Evolutionary conservation across 1,140 invertebrate species (phyloP), one percentile per base, ranked within the genome.

Genomic region (Drosophila novamexicana): DNA sequence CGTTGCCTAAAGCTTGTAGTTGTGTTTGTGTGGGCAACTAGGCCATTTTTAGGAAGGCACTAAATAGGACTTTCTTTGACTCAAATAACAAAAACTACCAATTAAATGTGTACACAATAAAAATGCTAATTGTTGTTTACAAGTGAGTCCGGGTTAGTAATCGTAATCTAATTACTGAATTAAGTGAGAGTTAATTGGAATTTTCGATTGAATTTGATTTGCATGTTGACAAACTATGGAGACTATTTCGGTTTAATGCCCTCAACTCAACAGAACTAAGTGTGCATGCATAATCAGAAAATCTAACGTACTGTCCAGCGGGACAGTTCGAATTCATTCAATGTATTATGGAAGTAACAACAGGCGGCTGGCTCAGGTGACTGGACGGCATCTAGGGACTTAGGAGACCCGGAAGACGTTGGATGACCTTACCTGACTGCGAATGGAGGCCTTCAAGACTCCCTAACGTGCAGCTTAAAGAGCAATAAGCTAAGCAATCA

Each of bases 221-320:
- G 67, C 82, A 82, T 86, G 47, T 12, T 16, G 52, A 67, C 73
- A 76, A 63, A 54, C 66, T 71, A 44, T 56, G 18, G 56, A 22
- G 37, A 32, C 47, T 66, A 56, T 74, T 77, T 62, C 36, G 37
- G 54, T 22, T 52, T 47, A 63, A 77, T 68, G 45, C 47, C 58
- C 44, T 77, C 65, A 49, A 66, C 36, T 70, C 62, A 68, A 76
- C 64, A 76, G 57, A 58, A 32, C 52, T 39, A 52, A 79, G 61
- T 34, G 32, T 50, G 62, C 75, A 86, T 88, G 58, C 65, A 69
- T 81, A 81, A 85, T 81, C 39, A 50, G 58, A 64, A 45, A 18
- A n/a, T 47, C 36, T 44, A 34, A 6, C 49, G 56, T 10, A 34
- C 14, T 18, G 42, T 50, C 54, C 74, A 42, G 42, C 10, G 44